Evolutionary conservation across 1,140 invertebrate genomes (phyloP).

Genomic region (Stegodyphus mimosarum): DNA sequence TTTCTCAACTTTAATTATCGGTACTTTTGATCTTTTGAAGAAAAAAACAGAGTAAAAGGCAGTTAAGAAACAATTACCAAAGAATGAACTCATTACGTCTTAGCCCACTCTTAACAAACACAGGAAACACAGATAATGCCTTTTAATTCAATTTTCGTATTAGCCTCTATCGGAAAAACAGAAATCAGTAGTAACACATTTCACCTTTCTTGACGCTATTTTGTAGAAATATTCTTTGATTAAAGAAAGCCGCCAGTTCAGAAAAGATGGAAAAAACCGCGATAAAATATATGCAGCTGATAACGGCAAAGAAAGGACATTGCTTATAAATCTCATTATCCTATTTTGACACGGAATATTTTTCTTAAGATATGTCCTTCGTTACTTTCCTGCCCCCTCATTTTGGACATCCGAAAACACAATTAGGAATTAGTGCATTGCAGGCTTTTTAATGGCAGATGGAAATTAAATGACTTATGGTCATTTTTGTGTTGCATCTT

Average conservation of each 20-base stretch:
- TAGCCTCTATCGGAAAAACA: constrained; percentile 38
- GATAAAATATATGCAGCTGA: constrained; percentile 46
- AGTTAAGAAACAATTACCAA: constrained; percentile 60
- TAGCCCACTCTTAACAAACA: constrained; percentile 43
- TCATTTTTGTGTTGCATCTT: not conserved
- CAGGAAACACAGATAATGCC: constrained; percentile 41
- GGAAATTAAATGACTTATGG: constrained; percentile 41
- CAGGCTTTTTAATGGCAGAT: constrained; percentile 19
- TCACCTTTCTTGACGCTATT: constrained; percentile 30
- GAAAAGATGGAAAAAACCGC: constrained; percentile 18
- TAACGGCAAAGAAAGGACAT: constrained; percentile 52
- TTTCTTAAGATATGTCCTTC: constrained; percentile 41
- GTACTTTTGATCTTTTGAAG: constrained; percentile 47
- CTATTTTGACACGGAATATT: constrained; percentile 28
- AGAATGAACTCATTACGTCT: constrained; percentile 56
- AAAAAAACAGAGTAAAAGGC: constrained; percentile 35
- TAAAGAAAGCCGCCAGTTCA: constrained; percentile 41
- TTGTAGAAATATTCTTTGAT: constrained; percentile 30
- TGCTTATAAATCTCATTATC: constrained; percentile 49
- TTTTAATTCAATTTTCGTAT: constrained; percentile 53
- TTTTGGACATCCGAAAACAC: constrained; percentile 20
- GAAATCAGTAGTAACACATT: constrained; percentile 41
- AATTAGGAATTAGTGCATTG: constrained; percentile 26
- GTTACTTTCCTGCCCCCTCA: constrained; percentile 1
- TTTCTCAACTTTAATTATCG: constrained; percentile 54